A percentile compares a stretch with the other conserved stretches of the same genome.
phyloP scores from a whole-genome alignment of 2,113 vertebrate species.

The Perca fluviatilis region DNA sequence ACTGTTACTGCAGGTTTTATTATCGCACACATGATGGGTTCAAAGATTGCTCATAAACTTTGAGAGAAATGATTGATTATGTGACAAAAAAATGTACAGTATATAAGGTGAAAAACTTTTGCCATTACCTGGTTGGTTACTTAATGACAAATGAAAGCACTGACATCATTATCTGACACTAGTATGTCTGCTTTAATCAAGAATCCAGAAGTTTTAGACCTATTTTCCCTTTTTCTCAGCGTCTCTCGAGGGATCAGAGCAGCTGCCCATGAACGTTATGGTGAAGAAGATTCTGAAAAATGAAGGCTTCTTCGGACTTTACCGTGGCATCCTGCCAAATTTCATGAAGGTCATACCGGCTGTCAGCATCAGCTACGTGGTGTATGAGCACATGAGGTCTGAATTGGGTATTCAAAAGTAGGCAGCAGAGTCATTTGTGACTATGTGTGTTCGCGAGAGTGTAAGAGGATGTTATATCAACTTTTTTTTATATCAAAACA shows the following conservation, averaged over 20 bases:
- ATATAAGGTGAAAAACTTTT: not conserved
- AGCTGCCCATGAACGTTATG: slow-evolving; percentile 90
- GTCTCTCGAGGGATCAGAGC: slow-evolving; percentile 89
- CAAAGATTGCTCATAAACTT: not conserved
- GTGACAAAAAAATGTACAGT: no score
- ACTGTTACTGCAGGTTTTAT: not conserved
- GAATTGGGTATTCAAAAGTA: slow-evolving; percentile 88
- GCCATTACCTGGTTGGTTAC: not conserved
- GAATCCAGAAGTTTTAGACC: not conserved
- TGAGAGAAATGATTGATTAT: not conserved
- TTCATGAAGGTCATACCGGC: slow-evolving; percentile 99
- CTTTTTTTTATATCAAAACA: not conserved
- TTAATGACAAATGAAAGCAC: not conserved
- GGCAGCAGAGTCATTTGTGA: not conserved
- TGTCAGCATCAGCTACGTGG: slow-evolving; percentile 98
- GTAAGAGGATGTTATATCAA: not conserved
- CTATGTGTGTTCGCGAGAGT: not conserved
- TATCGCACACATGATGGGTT: not conserved
- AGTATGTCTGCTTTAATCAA: not conserved
- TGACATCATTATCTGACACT: not conserved
- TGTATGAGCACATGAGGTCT: slow-evolving; percentile 96
- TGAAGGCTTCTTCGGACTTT: slow-evolving; percentile 94
- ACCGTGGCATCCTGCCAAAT: slow-evolving; percentile 96
- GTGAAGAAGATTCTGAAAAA: slow-evolving; percentile 90
- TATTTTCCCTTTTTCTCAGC: slow-evolving; percentile 80